Conservation (phyloP, 2,888 invertebrate genomes). For the Cephus runcator region DNA sequence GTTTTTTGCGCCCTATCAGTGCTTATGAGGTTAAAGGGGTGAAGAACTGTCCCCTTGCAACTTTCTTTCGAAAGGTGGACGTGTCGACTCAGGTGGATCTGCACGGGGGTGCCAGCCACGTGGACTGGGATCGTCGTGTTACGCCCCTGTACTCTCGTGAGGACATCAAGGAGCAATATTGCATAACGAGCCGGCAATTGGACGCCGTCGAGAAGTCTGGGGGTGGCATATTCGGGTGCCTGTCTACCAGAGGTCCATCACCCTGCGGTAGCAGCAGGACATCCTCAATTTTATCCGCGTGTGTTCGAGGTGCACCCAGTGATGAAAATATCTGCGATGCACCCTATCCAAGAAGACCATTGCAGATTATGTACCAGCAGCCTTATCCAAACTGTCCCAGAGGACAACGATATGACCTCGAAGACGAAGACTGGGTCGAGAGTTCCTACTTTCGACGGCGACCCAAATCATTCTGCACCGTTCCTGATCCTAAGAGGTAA, state of each 20-base stretch:
- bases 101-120: conserved; percentile 68
- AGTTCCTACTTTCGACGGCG: conserved; percentile 85
- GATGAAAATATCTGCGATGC: conserved; percentile 90
- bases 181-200: conserved; percentile 90
- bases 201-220: conserved; percentile 77
- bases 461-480: conserved; percentile 79
- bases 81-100: conserved; percentile 65
- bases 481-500: conserved; percentile 76
- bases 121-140: conserved; percentile 64
- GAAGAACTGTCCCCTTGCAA: neutral
- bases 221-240: conserved; percentile 85
- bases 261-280: conserved; percentile 71
- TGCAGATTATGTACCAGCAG: conserved; percentile 56
- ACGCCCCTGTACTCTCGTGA: conserved; percentile 83
- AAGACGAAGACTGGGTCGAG: conserved; percentile 76
- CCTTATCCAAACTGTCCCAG: conserved; percentile 56
- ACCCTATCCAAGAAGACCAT: conserved; percentile 75
- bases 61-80: conserved; percentile 53
- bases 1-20: neutral
- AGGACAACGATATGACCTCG: conserved; percentile 45
- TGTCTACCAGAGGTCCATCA: conserved; percentile 80
- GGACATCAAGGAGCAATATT: conserved; percentile 94
- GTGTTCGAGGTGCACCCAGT: conserved; percentile 87
- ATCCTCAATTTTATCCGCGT: conserved; percentile 84
- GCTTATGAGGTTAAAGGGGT: neutral